These are phyloP conservation scores for Butorides virescens DNA, from an alignment of 2,113 vertebrate species.

Conservation along the genomic window DNA sequence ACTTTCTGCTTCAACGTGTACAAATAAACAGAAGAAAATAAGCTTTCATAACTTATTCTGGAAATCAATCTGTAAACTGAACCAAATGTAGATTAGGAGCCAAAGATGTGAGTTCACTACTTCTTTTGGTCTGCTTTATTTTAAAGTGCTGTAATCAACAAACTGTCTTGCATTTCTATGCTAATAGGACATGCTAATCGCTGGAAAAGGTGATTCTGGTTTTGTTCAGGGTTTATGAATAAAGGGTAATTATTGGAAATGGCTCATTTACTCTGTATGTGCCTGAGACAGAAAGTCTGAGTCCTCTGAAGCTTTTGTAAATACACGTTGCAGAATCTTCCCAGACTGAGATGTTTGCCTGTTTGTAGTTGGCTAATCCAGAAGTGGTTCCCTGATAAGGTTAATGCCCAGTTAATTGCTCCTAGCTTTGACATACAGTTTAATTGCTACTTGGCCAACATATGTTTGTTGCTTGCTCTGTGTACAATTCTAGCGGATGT, in stretches of 20 bases:
- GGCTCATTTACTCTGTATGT: not conserved
- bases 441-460: constrained; percentile 72
- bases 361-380: constrained; percentile 60
- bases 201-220: constrained; percentile 19
- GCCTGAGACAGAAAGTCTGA: constrained; percentile 45
- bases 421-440: constrained; percentile 59
- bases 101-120: not conserved
- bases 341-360: constrained; percentile 42
- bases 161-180: not conserved
- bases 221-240: constrained; percentile 43
- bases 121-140: not conserved
- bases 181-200: not conserved
- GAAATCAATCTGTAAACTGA: not conserved
- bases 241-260: constrained; percentile 36
- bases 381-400: constrained; percentile 67
- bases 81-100: not conserved
- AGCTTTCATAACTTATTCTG: not conserved
- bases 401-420: constrained; percentile 77
- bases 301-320: constrained; percentile 63
- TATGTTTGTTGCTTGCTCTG: constrained; percentile 64
- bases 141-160: not conserved
- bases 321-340: constrained; percentile 44
- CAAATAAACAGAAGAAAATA: not conserved
- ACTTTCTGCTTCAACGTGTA: not conserved
- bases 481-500: constrained; percentile 52